These are phyloP conservation scores for Piaya cayana DNA, from an alignment of 2,113 vertebrate species.

Conservation along the genomic window DNA sequence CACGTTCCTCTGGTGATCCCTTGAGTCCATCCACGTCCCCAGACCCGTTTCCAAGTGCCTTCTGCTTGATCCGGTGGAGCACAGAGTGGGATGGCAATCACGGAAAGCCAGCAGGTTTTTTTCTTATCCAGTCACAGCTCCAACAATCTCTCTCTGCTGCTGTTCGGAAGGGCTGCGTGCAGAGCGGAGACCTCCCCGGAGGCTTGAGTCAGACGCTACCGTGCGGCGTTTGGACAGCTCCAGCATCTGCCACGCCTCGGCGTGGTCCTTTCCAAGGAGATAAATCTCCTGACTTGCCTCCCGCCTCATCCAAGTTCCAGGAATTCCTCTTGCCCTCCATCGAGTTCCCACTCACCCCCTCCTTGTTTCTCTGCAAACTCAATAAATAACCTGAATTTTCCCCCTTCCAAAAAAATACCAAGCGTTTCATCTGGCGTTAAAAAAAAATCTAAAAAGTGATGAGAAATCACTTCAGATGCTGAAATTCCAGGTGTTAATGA, in stretches of 20 bases:
- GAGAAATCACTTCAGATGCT: background rate
- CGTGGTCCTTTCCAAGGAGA: background rate
- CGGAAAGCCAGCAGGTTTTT: background rate
- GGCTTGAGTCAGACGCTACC: background rate
- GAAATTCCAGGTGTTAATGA: conserved; percentile 12
- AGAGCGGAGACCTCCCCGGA: background rate
- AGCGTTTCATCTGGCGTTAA: background rate
- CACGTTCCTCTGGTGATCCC: background rate
- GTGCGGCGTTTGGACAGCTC: background rate
- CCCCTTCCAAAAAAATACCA: background rate
- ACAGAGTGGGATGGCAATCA: rapidly evolving
- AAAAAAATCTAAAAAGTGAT: background rate
- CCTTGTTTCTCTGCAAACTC: background rate
- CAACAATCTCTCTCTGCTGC: rapidly evolving
- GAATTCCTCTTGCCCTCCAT: background rate
- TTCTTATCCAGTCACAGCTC: rapidly evolving
- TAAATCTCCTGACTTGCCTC: background rate
- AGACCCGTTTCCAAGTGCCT: background rate
- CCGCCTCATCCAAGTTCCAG: background rate
- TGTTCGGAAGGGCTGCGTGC: background rate
- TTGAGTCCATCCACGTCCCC: no score
- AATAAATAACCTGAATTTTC: background rate
- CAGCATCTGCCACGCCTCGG: background rate
- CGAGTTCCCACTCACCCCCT: background rate
- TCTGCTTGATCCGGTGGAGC: background rate